Percentiles rank a stretch among this genome's conserved stretches.
These are phyloP conservation scores for Lycorma delicatula DNA, from an alignment of 1,140 invertebrate species.

Conservation along the genomic window DNA sequence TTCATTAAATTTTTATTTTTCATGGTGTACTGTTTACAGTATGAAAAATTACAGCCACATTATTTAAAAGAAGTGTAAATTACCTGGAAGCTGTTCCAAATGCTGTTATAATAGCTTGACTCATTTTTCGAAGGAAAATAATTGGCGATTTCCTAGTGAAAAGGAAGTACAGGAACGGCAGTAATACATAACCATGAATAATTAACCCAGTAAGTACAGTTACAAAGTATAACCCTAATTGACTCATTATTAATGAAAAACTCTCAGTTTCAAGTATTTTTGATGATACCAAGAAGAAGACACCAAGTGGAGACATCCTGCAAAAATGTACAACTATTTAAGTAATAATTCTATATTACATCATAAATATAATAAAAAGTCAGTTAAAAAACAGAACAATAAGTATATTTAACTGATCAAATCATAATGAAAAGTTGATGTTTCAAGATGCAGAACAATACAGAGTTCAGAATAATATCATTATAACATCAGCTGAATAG, in stretches of 20 bases:
- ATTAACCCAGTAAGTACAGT: conserved; percentile 83
- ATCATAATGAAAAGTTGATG: neutral
- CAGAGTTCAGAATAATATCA: too few relatives aligned
- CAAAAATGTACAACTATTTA: conserved; percentile 4
- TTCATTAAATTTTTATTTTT: too few relatives aligned
- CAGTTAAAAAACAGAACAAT: neutral
- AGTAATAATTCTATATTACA: neutral
- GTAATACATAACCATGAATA: conserved; percentile 80
- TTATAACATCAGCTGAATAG: too few relatives aligned
- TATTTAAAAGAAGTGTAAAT: too few relatives aligned
- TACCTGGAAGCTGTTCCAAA: conserved; percentile 91
- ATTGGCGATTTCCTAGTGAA: conserved; percentile 72
- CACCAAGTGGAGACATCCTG: conserved; percentile 73
- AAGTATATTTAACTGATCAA: neutral
- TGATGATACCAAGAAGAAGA: conserved; percentile 70
- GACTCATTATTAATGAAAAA: conserved; percentile 56
- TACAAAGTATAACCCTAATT: conserved; percentile 82
- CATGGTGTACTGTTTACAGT: too few relatives aligned
- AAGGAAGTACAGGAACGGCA: conserved; percentile 77
- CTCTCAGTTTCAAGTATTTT: conserved; percentile 75
- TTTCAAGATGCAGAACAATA: neutral
- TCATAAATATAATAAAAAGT: neutral
- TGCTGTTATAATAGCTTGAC: conserved; percentile 80
- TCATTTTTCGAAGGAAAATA: conserved; percentile 69
- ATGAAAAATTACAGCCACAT: too few relatives aligned